Evolutionary conservation across 2,113 vertebrate genomes (phyloP), one percentile per base, ranked within the genome.

Genomic region (Fulmarus glacialis): DNA sequence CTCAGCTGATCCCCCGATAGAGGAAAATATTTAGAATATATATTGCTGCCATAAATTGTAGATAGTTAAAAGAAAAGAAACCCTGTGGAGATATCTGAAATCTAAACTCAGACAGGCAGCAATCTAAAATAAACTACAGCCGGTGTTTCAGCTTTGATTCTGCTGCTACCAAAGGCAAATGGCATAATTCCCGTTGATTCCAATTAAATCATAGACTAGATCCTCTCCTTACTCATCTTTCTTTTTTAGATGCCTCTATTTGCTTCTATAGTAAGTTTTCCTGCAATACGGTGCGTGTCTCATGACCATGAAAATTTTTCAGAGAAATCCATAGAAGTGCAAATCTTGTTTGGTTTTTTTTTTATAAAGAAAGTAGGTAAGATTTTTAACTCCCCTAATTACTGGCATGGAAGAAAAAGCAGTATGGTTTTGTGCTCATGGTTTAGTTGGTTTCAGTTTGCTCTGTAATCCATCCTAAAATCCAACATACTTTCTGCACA

Each of bases 121-220:
- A 92, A 90, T 80, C 74, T 92, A 94, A 96, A 96, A 96, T 90
- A 96, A 97, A 93, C 88, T 86, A 80, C 85, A 93, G 74, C 56
- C 45, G 2, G 71, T 92, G 88, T 89, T 94, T 93, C 92, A 95
- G 79, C 93, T 94, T 94, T 89, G 74, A 89, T 95, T 94, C 86
- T 89, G 50, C 64, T 93, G 75, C 75, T 80, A 94, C 68, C 59
- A 93, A 93, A 93, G 97, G 90, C 88, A 94, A 97, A 92, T 95
- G 88, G 92, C 90, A 96, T 59, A 89, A 95, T 86, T 97, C 85
- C 86, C 75, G 92, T 81, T 95, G 88, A 95, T 95, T 92, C 40
- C 90, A 97, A 71, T 87, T 93, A 96, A 94, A 95, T 55, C 47
- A 63, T 26, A 89, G 47, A 74, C 32, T 77, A 86, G 21, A 73